A percentile compares a stretch with the other conserved stretches of the same genome.
Conservation (phyloP, 2,797 vertebrate species). For the Urocyon cinereoargenteus region DNA sequence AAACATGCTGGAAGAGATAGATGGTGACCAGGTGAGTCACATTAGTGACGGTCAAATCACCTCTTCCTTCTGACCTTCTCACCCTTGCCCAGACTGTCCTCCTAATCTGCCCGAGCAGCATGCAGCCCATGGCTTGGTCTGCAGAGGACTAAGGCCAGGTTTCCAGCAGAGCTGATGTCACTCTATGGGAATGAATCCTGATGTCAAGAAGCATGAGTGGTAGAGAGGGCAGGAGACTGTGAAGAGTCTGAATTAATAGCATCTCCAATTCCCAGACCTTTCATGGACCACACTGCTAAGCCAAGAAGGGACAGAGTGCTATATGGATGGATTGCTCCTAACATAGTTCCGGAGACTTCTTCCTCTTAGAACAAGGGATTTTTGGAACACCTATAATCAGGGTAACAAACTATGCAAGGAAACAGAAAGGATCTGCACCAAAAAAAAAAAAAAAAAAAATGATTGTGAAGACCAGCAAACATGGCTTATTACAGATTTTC, state of each 20-base stretch:
- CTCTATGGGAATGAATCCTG: neutral
- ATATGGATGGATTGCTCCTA: neutral
- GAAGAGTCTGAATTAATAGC: neutral
- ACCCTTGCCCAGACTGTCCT: neutral
- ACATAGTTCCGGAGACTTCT: slow-evolving; percentile 12
- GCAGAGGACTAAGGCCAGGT: neutral
- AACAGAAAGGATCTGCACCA: neutral
- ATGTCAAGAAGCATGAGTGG: slow-evolving; percentile 13
- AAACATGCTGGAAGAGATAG: neutral
- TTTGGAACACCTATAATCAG: neutral
- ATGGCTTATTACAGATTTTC: neutral
- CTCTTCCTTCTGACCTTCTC: neutral
- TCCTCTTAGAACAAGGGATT: neutral
- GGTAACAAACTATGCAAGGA: neutral
- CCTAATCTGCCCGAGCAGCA: neutral
- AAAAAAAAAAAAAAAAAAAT: neutral
- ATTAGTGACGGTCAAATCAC: neutral
- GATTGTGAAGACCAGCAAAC: neutral
- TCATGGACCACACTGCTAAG: neutral
- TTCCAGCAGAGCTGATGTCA: slow-evolving; percentile 71
- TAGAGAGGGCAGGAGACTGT: neutral
- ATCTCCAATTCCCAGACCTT: slow-evolving; percentile 26
- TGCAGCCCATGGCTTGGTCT: neutral
- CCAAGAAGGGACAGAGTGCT: neutral
- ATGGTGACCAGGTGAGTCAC: neutral